A percentile compares a stretch with the other conserved stretches of the same genome.
phyloP scores from a whole-genome alignment of 2,888 invertebrate species.

The Eupeodes latifasciatus region DNA sequence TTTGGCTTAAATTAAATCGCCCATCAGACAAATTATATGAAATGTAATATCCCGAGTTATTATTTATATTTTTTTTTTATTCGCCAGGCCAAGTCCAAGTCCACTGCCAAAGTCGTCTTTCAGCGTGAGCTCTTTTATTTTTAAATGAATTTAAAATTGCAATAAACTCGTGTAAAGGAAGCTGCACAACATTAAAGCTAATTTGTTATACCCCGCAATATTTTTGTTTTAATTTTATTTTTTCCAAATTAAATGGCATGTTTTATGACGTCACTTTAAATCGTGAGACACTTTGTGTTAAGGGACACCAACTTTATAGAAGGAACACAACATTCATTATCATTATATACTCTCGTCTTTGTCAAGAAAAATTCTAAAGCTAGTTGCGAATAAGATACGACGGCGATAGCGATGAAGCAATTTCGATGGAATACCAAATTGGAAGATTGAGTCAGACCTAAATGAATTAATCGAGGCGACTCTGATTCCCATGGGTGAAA shows the following conservation, averaged over 20 bases:
- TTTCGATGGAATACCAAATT: conserved; percentile 44
- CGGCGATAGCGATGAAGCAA: conserved; percentile 53
- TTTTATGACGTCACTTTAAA: conserved; percentile 43
- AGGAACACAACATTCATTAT: not conserved
- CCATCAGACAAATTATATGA: conserved; percentile 73
- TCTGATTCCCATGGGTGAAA: conserved; percentile 63
- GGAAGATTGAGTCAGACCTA: conserved; percentile 19
- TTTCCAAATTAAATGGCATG: conserved; percentile 18
- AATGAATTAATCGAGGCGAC: conserved; percentile 68
- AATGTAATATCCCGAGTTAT: conserved; percentile 62
- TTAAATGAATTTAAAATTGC: conserved; percentile 70
- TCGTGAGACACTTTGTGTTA: conserved; percentile 9
- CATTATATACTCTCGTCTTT: not conserved
- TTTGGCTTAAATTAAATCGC: conserved; percentile 70
- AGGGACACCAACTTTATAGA: not conserved
- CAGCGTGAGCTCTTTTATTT: conserved; percentile 11
- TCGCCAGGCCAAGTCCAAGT: not conserved
- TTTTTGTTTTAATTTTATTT: not conserved
- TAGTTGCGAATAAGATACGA: conserved; percentile 26
- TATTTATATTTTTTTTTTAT: conserved; percentile 27
- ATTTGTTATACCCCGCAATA: conserved; percentile 34
- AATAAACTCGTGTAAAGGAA: conserved; percentile 35
- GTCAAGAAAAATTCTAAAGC: not conserved
- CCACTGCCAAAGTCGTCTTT: too few relatives aligned
- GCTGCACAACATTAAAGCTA: conserved; percentile 48